Conservation (phyloP, 2,888 invertebrate species). For the Aporophyla nigra region DNA sequence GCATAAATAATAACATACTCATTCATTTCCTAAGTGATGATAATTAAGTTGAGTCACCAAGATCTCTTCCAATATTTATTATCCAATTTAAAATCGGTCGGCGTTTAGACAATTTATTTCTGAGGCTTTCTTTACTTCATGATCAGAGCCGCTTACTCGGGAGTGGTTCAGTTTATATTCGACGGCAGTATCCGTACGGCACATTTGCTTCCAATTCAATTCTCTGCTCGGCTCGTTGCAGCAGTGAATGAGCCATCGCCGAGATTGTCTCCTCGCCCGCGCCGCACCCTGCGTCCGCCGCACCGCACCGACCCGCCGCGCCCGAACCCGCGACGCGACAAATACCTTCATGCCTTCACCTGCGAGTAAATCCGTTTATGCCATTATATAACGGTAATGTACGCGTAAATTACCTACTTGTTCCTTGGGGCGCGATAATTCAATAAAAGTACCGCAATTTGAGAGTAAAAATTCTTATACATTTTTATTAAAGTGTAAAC, state of each 20-base stretch:
- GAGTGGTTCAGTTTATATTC: constrained; percentile 87
- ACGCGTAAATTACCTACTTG: constrained; percentile 70
- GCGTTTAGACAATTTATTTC: constrained; percentile 71
- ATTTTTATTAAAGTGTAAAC: constrained; percentile 54
- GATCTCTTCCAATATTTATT: constrained; percentile 51
- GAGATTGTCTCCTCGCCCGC: constrained; percentile 83
- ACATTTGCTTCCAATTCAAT: constrained; percentile 90
- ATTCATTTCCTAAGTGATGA: constrained; percentile 39
- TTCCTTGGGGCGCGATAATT: constrained; percentile 65
- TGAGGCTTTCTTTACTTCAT: constrained; percentile 73
- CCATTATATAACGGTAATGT: constrained; percentile 70
- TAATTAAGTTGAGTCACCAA: constrained; percentile 47
- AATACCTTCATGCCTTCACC: constrained; percentile 73
- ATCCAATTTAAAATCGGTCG: constrained; percentile 66
- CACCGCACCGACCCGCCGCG: constrained; percentile 22
- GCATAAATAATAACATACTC: constrained; percentile 40
- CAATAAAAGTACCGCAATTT: constrained; percentile 64
- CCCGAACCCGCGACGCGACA: constrained; percentile 55
- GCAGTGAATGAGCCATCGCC: constrained; percentile 87
- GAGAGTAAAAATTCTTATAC: constrained; percentile 47
- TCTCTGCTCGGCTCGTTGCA: constrained; percentile 87
- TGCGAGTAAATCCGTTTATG: constrained; percentile 71
- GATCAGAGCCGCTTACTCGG: constrained; percentile 78
- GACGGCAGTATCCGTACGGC: constrained; percentile 84
- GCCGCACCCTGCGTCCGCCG: constrained; percentile 64